Evolutionary conservation across 2,888 invertebrate genomes (phyloP), one percentile per base, ranked within the genome.

Genomic region (Ormyrus labotus): DNA sequence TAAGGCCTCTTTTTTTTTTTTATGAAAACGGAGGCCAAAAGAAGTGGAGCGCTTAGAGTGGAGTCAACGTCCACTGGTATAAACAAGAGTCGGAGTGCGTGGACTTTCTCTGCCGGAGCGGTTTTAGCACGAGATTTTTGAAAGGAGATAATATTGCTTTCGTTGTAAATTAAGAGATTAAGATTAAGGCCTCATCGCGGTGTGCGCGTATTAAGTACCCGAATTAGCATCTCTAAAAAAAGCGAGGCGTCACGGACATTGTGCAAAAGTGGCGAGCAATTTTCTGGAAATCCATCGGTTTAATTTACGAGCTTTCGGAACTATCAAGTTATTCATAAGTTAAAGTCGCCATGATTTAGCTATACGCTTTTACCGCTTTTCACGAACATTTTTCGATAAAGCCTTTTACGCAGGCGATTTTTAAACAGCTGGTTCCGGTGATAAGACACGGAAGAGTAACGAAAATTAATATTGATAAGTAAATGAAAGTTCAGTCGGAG

Each of bases 161-260:
- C 7, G 13, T 48, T 50, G 50, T 64, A 8, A 68, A 68, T 55
- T 34, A 45, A 68, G 55, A 68, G 45, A 68, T 68, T 34, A n/a
- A 13, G 11, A 48, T 64, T 50, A 13, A 64, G 45, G 13, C 64
- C 13, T n/a, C 34, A 34, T 34, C 34, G 0, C 34, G 4, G 34
- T 34, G 34, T 34, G 3, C 2, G 34, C 34, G 34, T 34, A 34
- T 34, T 34, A 34, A 34, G 34, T 34, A 34, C 34, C 34, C 3
- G 0, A 34, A 34, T 34, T n/a, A 64, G 8, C 48, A 13, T n/a
- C 11, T 64, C 48, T 13, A 10, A 63, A 64, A 64, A 64, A 64
- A 48, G 13, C 48, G 8, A 3, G 8, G 50, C 48, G 64, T n/a
- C 13, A 50, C 34, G 34, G 34, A 34, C 34, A 34, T 34, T 64